Base-by-base conservation (phyloP, 2,113 vertebrate species). In the Pavo muticus region DNA sequence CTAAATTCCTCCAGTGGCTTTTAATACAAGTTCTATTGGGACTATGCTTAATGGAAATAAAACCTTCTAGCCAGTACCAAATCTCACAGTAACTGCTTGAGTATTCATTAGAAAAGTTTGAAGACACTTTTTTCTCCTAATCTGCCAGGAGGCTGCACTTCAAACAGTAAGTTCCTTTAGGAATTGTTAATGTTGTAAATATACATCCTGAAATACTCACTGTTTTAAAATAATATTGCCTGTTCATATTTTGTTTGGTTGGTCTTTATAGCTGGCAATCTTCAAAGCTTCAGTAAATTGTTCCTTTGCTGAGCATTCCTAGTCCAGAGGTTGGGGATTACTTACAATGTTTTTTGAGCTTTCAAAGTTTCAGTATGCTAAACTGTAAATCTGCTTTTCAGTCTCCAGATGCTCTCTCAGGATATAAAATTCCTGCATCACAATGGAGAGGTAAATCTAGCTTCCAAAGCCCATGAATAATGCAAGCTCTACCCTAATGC, bases 351-450 rank as follows among this genome's bases (percentile, higher is more conserved):
- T 15, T 76, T 82, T 32, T n/a, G 48, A 81, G 11, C 21, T 91
- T 70, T 50, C 23, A 50, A 45, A 76, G 21, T 48, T 61, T 35
- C 35, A 37, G 20, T n/a, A 52, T 32, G 50, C 19, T 60, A 61
- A 90, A 48, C 29, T 40, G 11, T 68, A 48, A 63, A 71, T 29
- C 12, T 67, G 11, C 5, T 68, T 90, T 82, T 61, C 2, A 2
- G 24, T 47, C 24, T 67, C 61, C 42, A 82, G 10, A 35, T 63
- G 16, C 23, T 59, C 17, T 35, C 42, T 63, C 18, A 21, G 67
- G 50, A 71, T 74, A 54, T 2, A 57, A 32, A 0, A 0, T 16
- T 61, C 0, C 0, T 8, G 48, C 13, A 59, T 1, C 15, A 24
- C 60, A 29, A 6, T 65, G 13, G 11, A 65, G 40, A 84, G 17